phyloP scores from a whole-genome alignment of 2,797 vertebrate species.

The Gymnothorax javanicus region DNA sequence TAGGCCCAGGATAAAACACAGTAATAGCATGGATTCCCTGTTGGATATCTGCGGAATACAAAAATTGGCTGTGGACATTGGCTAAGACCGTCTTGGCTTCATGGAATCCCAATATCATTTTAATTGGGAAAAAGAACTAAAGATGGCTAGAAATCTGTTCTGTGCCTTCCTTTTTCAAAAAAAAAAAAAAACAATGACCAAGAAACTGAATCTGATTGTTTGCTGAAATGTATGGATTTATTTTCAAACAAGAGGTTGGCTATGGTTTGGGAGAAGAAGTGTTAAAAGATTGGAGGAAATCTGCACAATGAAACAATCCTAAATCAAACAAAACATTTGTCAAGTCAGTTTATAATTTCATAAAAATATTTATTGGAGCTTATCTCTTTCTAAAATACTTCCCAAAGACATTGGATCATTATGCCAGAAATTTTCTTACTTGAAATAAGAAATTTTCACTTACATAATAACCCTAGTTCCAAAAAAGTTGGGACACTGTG shows the following conservation, averaged over 20 bases:
- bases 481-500: no score
- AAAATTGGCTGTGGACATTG: slow-evolving; percentile 46
- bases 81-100: slow-evolving; percentile 41
- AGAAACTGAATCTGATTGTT: background rate
- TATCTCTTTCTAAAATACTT: background rate
- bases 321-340: background rate
- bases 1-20: slow-evolving; percentile 61
- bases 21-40: slow-evolving; percentile 58
- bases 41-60: slow-evolving; percentile 55
- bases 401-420: background rate
- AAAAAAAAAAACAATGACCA: background rate
- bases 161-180: slow-evolving; percentile 15
- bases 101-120: slow-evolving; percentile 22
- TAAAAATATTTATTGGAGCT: background rate
- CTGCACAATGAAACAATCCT: background rate
- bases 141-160: background rate
- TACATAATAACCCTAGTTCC: no score
- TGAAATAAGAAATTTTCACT: background rate
- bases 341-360: background rate
- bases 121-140: background rate
- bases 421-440: background rate
- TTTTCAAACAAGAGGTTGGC: background rate
- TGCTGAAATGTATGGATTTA: slow-evolving; percentile 7
- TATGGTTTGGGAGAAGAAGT: background rate
- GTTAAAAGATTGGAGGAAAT: no score